Evolutionary conservation across 2,888 invertebrate species (phyloP), one percentile per base, ranked within the genome.

Genomic region (Disparrhopalites patrizii): DNA sequence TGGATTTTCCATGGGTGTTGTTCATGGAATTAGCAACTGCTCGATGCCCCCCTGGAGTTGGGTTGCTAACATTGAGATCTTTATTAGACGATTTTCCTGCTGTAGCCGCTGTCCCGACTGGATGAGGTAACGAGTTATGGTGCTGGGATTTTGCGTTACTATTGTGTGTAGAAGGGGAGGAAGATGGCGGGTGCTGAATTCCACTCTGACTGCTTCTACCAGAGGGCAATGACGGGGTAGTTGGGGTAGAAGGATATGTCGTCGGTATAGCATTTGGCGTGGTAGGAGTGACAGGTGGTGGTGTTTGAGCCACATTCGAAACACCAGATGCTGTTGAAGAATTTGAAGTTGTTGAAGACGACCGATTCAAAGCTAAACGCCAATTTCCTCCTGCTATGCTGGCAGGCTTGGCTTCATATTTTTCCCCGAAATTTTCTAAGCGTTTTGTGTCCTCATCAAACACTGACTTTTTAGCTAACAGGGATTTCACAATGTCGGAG

Each of bases 401-500:
- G 23, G 65, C 38, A 25, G 65, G 43, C 70, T 78, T 79, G 10
- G 79, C 78, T 81, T 93, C 86, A 81, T 92, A 87, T 81, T 91
- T 86, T 80, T 93, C 87, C 78, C 87, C 84, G 66, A 90, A 88
- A 76, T 91, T 91, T 79, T 94, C 94, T 66, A 97, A 82, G 36
- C 97, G 84, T 80, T 95, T 93, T 43, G 90, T 87, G 79, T 97
- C 97, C 79, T 96, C 96, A 79, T 97, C 97, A 80, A 97, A 96
- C 62, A 97, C 92, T 60, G 93, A 94, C 70, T 90, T 87, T 79
- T 93, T 92, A 4, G 94, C 92, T 76, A 96, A 83, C 76, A 97
- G 85, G 27, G 93, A 91, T 77, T 92, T 91, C 40, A 94, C 91
- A 76, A 96, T 94, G 76, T 94, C 94, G 27, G 95, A 95, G 0